These are phyloP conservation scores for Leptobrachium leishanense DNA, from an alignment of 2,113 vertebrate genomes.

Conservation along the genomic window DNA sequence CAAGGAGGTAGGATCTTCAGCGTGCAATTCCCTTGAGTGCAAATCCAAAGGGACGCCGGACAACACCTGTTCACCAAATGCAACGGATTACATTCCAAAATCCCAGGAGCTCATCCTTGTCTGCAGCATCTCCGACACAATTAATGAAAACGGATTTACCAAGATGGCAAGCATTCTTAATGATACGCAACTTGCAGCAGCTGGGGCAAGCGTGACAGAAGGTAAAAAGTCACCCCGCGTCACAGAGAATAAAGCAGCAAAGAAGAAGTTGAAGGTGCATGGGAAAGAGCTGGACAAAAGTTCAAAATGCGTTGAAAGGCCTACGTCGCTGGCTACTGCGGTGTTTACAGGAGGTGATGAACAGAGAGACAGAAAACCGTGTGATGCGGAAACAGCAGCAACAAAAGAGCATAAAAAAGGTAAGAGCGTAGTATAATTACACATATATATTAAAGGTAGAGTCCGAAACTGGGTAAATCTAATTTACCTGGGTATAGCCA, in stretches of 20 bases:
- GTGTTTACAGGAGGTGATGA: constrained; percentile 7
- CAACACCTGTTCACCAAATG: constrained; percentile 14
- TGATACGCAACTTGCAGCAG: background rate
- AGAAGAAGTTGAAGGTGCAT: constrained; percentile 13
- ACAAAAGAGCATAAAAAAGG: constrained; percentile 32
- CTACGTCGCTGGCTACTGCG: background rate
- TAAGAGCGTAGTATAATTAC: background rate
- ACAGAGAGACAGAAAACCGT: constrained; percentile 8
- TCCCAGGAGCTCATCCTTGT: constrained; percentile 22
- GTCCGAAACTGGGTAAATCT: too few relatives aligned
- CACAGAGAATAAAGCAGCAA: constrained; percentile 19
- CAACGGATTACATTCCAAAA: constrained; percentile 35
- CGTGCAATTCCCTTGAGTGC: background rate
- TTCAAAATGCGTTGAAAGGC: background rate
- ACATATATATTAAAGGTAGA: too few relatives aligned
- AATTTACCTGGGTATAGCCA: too few relatives aligned
- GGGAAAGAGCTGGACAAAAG: background rate
- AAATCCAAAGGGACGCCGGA: constrained; percentile 13
- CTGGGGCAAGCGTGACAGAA: constrained; percentile 6
- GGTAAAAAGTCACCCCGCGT: constrained; percentile 3
- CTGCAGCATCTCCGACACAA: constrained; percentile 13
- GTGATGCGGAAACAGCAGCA: background rate
- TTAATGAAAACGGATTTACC: background rate
- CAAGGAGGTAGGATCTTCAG: background rate
- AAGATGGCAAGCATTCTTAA: background rate